Base-by-base conservation (phyloP, 2,113 vertebrate genomes). In the Dinomys branickii region DNA sequence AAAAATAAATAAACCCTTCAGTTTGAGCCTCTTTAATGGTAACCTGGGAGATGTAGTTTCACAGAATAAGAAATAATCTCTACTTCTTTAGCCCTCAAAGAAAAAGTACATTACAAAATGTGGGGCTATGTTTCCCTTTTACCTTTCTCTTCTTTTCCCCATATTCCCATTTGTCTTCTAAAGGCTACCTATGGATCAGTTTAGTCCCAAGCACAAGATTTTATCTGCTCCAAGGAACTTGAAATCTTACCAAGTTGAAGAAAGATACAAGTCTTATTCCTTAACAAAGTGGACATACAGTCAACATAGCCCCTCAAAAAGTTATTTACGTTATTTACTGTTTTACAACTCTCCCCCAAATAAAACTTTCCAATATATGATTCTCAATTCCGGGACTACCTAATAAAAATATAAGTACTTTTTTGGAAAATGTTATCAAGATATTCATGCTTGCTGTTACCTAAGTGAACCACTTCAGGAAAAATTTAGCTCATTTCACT, bases 341-440 rank as follows among this genome's bases (percentile, higher is more conserved):
- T 41, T 65, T 73, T 84, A 26, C 2, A 89, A 54, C 30, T 83
- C 41, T 69, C 56, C 1, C 56, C 73, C 78, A 95, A 88, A 56
- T 52, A 75, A 85, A 85, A 69, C 7, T 50, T 87, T 93, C 75
- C 95, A 88, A 59, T 38, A 63, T 83, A 61, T 38, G 14, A 67
- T 87, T 92, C 98, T 96, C 73, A 2, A 50, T 56, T 96, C 71
- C 80, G 83, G 97, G 54, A 83, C 88, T 95, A 69, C 50, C 91
- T 97, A 98, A 97, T 97, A 96, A 98, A 98, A 97, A 94, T 75
- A 84, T 88, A 86, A 96, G 30, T 93, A 91, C 73, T 94, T 97
- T 95, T 97, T 93, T 96, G 96, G 91, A 87, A 95, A 84, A 97
- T 96, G 96, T 95, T 97, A 97, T 94, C 95, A 94, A 69, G 94